Evolutionary conservation across 2,113 vertebrate genomes (phyloP), one percentile per base, ranked within the genome.

Genomic region (Forbesichthys agassizii): DNA sequence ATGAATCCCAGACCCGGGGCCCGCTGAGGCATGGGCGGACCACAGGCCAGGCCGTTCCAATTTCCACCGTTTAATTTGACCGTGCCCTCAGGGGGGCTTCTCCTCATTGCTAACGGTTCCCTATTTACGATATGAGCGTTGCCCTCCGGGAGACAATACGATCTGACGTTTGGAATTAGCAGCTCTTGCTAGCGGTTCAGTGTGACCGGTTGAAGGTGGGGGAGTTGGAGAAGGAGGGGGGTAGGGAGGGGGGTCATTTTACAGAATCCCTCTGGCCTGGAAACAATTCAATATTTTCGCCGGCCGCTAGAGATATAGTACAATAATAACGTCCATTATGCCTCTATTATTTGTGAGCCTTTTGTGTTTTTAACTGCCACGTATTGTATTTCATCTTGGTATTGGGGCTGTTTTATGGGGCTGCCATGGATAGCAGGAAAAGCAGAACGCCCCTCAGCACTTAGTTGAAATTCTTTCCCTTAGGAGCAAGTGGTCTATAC

Each of bases 21-120:
- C 76, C 61, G 79, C 68, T 3, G 14, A 64, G 56, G 78, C 27
- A 65, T 46, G 68, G 68, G 36, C 36, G 5, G 36, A 42, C 4
- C 36, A 48, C 59, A 47, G 77, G 79, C 65, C 57, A 48, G 42
- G 12, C 7, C 59, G 64, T 72, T 82, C 54, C 53, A 69, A 64
- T 81, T 84, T 84, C 73, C 73, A 49, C 73, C 47, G 6, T 84
- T 84, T 86, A 78, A 86, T 88, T 89, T 80, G 67, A 55, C 12
- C 4, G 0, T 74, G 75, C 88, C 83, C 88, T 84, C 72, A 66
- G 67, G 74, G 68, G 47, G 33, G 55, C 47, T 16, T 68, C 71
- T 11, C 16, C 16, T 83, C 75, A 73, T 74, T 86, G 78, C 82
- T 83, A 77, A 53, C 86, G 75, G 64, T 68, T 81, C 52, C 62